phyloP scores from a whole-genome alignment of 92 coral and sea anemone genomes.

The Blastomussa wellsi region DNA sequence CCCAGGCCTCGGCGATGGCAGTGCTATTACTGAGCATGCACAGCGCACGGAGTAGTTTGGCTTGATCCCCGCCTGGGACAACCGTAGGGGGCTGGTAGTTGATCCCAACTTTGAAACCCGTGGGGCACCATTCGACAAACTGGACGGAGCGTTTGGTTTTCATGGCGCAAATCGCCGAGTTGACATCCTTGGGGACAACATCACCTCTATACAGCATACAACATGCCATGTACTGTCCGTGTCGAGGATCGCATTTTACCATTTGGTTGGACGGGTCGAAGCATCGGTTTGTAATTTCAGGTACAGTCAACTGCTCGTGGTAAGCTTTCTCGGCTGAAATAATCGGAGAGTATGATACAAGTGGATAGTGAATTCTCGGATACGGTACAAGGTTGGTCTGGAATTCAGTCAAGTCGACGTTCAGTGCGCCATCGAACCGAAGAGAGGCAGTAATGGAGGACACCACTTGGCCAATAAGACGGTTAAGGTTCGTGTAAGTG shows the following conservation, averaged over 20 bases:
- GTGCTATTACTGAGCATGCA: constrained; percentile 83
- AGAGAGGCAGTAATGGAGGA: constrained; percentile 93
- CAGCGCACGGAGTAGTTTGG: constrained; percentile 74
- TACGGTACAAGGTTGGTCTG: constrained; percentile 95
- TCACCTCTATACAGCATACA: constrained; percentile 87
- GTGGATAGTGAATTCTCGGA: constrained; percentile 89
- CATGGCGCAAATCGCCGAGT: constrained; percentile 77
- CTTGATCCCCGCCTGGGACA: constrained; percentile 84
- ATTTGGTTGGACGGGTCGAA: constrained; percentile 81
- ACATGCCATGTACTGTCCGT: constrained; percentile 89
- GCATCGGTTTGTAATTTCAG: constrained; percentile 75
- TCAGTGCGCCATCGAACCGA: constrained; percentile 89
- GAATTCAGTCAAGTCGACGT: constrained; percentile 90
- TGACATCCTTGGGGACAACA: constrained; percentile 91
- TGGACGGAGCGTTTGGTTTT: constrained; percentile 80
- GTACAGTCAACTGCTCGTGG: constrained; percentile 74
- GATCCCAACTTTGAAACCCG: constrained; percentile 52
- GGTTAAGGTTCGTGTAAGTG: constrained; percentile 73
- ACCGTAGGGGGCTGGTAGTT: constrained; percentile 79
- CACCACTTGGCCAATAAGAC: constrained; percentile 76
- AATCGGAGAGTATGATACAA: constrained; percentile 83
- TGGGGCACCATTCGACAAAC: constrained; percentile 71
- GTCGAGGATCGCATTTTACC: constrained; percentile 88
- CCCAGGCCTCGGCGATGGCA: constrained; percentile 86
- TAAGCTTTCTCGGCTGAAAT: constrained; percentile 80